Evolutionary conservation across 30 jellyfish, hydroid and myxozoan genomes (phyloP), one percentile per base, ranked within the genome.

Genomic region (Chrysaora quinquecirrha): DNA sequence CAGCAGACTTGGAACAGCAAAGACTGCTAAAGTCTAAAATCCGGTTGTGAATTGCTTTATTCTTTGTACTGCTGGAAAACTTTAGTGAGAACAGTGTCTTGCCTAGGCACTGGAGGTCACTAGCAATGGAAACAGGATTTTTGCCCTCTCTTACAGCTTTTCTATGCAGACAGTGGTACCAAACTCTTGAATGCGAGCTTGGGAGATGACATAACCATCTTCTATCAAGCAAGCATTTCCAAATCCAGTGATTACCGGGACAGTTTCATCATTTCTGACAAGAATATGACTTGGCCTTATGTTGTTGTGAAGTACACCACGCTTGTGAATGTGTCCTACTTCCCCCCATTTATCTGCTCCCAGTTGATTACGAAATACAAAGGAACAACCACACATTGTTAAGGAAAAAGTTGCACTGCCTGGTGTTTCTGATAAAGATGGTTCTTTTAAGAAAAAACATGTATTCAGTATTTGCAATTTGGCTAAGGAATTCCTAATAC

Each of bases 291-390:
- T 20, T 27, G 78, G 54, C 78, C 27, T 65, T 21, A 65, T 20
- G 48, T 65, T 65, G 24, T 65, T 65, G 34, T 65, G 78, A n/a
- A 65, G 54, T 52, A 65, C 78, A 24, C 78, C 54, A 24, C 78
- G 49, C 24, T 31, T 65, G 27, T 65, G 78, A 38, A 65, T 28
- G 78, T 65, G 78, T 43, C n/a, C 58, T 9, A 6, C 9, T 16
- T 43, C n/a, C n/a, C 58, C 58, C n/a, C n/a, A n/a, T n/a, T n/a
- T n/a, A n/a, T n/a, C n/a, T n/a, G n/a, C n/a, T n/a, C n/a, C n/a
- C n/a, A n/a, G n/a, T n/a, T n/a, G n/a, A n/a, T n/a, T n/a, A n/a
- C n/a, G n/a, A n/a, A n/a, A n/a, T n/a, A n/a, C n/a, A n/a, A n/a
- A n/a, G n/a, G n/a, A n/a, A n/a, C n/a, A n/a, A n/a, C n/a, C n/a